Percentiles rank a stretch among this genome's conserved stretches.
Conservation (phyloP, 2,797 vertebrate genomes). For the Philypnodon macrostomus region DNA sequence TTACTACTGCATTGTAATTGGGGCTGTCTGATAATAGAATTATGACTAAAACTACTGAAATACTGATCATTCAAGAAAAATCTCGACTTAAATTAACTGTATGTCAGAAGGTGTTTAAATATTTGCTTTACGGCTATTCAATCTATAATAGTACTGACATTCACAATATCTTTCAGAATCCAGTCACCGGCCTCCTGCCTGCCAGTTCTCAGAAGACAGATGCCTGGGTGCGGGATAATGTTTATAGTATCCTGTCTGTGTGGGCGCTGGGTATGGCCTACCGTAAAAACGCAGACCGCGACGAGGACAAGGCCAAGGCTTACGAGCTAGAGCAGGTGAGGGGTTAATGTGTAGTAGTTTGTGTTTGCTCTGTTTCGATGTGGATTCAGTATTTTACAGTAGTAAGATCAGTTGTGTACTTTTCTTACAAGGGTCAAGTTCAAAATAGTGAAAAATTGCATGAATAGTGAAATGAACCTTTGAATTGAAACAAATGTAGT, state of each 20-base stretch:
- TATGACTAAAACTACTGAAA: no score
- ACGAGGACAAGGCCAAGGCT: constrained; percentile 98
- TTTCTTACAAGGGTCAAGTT: neutral
- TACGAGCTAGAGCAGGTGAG: constrained; percentile 96
- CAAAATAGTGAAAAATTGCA: no score
- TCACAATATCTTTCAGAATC: constrained; percentile 76
- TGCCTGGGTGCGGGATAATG: constrained; percentile 96
- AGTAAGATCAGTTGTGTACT: neutral
- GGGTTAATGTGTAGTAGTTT: constrained; percentile 9
- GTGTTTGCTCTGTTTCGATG: constrained; percentile 18
- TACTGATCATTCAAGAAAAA: no score
- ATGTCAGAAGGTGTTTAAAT: no score
- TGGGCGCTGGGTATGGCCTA: constrained; percentile 99
- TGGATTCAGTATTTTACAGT: constrained; percentile 9
- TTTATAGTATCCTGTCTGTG: constrained; percentile 94
- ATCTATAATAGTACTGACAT: no score
- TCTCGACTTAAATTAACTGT: no score
- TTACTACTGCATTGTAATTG: no score
- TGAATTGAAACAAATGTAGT: no score
- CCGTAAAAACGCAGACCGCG: constrained; percentile 94
- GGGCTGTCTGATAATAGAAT: no score
- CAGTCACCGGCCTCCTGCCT: constrained; percentile 91
- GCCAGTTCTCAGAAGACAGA: constrained; percentile 89
- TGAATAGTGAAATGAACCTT: no score
- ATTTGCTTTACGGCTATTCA: no score